Evolutionary conservation across 2,113 vertebrate species (phyloP), one percentile per base, ranked within the genome.

Genomic region (Phalacrocorax carbo): DNA sequence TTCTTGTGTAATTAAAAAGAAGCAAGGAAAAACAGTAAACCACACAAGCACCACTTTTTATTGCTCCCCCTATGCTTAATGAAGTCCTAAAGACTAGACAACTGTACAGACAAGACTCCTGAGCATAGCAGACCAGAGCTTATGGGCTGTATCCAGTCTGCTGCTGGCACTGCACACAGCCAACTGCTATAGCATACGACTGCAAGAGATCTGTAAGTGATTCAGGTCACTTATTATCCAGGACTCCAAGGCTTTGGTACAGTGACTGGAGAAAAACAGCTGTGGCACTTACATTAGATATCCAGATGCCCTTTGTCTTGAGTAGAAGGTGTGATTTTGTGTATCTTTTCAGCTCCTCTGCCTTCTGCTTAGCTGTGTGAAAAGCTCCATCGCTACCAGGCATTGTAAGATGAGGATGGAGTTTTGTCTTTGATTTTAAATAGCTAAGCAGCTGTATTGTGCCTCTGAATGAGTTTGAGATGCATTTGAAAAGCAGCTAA

Each of bases 1-100:
- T 89, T 85, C 88, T 58, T 84, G 40, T 65, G 46, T 95, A 93
- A 95, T 95, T 96, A 91, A 95, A 94, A 76, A 95, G 78, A 90
- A 91, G 54, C 57, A 58, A 94, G 32, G 36, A 93, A 92, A 94
- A 88, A 19, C 0, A 25, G 69, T 70, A 96, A 90, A 88, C 86
- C 91, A 93, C 94, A 87, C 57, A 97, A 91, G 77, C 34, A 93
- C 23, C 21, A 11, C 9, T 68, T 95, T 79, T 85, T 96, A 91
- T 87, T 91, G 58, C 54, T 92, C 54, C n/a, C 7, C 3, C 26
- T 65, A 2, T 64, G 49, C 21, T 89, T 94, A 93, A 94, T 78
- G 52, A 72, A 89, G n/a, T 87, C 61, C 34, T 87, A 32, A 87
- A 82, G 48, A 69, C 66, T 26, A 82, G 76, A 76, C 57, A 52